These are phyloP conservation scores for Leptinotarsa haldemani DNA, from an alignment of 2,888 invertebrate species.

Conservation along the genomic window DNA sequence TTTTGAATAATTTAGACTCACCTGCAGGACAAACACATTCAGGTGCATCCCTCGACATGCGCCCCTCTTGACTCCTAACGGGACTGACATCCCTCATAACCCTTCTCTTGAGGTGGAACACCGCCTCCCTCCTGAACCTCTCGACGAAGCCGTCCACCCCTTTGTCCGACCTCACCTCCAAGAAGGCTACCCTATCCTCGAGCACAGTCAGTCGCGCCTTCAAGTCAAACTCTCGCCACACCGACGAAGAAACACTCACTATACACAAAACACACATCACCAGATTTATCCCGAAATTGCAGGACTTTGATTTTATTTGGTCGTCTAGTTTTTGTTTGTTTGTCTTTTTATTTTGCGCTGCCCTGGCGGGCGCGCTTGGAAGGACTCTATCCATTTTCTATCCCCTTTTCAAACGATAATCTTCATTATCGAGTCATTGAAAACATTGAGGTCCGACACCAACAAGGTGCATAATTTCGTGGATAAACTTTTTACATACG, in stretches of 20 bases:
- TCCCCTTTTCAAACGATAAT: neutral
- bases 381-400: constrained; percentile 60
- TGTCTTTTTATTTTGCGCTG: constrained; percentile 49
- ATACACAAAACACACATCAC: constrained; percentile 75
- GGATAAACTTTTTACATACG: neutral
- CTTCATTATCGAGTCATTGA: constrained; percentile 29
- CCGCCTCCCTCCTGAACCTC: constrained; percentile 69
- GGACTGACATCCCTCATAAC: constrained; percentile 62
- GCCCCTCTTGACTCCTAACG: constrained; percentile 56
- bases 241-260: constrained; percentile 73
- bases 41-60: constrained; percentile 68
- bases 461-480: neutral
- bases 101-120: constrained; percentile 64
- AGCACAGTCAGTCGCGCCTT: constrained; percentile 68
- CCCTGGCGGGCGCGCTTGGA: constrained; percentile 52
- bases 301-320: constrained; percentile 33
- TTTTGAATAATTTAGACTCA: constrained; percentile 57
- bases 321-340: constrained; percentile 32
- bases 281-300: constrained; percentile 59
- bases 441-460: neutral
- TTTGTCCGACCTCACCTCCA: constrained; percentile 67
- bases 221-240: constrained; percentile 71
- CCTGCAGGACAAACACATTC: constrained; percentile 82
- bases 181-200: constrained; percentile 70
- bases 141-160: constrained; percentile 68